Conservation (phyloP, 2,113 vertebrate genomes). For the Illadopsis cleaveri region DNA sequence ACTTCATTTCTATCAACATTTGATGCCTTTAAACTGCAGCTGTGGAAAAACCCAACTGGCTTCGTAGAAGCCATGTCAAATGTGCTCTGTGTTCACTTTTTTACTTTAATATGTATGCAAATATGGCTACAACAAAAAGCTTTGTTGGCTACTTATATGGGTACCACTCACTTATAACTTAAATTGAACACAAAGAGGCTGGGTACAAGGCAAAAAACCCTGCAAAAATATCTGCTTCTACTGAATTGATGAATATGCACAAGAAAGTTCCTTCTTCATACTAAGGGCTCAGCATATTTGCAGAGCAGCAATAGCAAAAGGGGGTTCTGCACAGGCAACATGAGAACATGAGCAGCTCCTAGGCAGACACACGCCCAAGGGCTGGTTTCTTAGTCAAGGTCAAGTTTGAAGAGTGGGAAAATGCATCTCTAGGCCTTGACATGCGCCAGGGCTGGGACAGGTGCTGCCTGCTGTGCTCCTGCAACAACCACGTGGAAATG, state of each 20-base stretch:
- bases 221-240: background rate
- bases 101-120: conserved; percentile 63
- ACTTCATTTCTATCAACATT: conserved; percentile 28
- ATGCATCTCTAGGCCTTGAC: background rate
- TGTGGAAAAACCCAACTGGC: background rate
- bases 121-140: background rate
- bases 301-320: background rate
- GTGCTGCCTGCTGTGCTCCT: background rate
- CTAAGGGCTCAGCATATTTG: background rate
- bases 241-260: background rate
- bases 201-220: background rate
- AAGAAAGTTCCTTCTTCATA: background rate
- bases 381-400: background rate
- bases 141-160: background rate
- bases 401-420: background rate
- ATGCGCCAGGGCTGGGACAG: background rate
- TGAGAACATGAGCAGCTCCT: background rate
- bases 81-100: background rate
- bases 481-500: background rate
- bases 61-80: conserved; percentile 19
- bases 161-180: background rate
- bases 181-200: background rate
- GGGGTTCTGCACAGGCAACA: background rate
- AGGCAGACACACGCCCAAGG: background rate
- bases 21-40: conserved; percentile 13